Percentiles rank a stretch among this genome's conserved stretches.
phyloP scores from a whole-genome alignment of 1,140 invertebrate species.

The Drosophila santomea region DNA sequence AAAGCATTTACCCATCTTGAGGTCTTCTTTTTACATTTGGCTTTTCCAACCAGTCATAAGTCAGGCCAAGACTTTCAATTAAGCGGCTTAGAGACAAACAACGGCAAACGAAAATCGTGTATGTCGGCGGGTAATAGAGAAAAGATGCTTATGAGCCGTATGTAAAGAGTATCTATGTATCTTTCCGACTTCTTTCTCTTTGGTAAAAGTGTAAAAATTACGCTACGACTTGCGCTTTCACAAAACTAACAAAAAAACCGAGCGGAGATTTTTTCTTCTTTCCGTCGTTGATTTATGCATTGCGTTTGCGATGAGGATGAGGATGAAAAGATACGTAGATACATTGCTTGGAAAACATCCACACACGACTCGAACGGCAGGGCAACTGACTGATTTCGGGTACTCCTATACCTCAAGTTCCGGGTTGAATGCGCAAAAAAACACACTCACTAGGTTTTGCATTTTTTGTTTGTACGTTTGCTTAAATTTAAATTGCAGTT shows the following conservation, averaged over 20 bases:
- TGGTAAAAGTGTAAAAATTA: slow-evolving; percentile 80
- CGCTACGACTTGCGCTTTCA: slow-evolving; percentile 75
- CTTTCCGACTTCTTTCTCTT: slow-evolving; percentile 41
- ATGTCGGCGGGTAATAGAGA: slow-evolving; percentile 56
- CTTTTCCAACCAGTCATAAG: slow-evolving; percentile 70
- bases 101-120: slow-evolving; percentile 39
- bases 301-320: slow-evolving; percentile 30
- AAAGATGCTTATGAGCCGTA: slow-evolving; percentile 67
- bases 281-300: slow-evolving; percentile 54
- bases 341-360: slow-evolving; percentile 31
- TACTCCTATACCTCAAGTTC: slow-evolving; percentile 46
- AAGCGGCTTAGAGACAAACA: slow-evolving; percentile 73
- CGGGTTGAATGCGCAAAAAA: slow-evolving; percentile 68
- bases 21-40: slow-evolving; percentile 32
- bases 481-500: slow-evolving; percentile 52
- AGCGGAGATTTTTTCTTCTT: slow-evolving; percentile 44
- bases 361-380: slow-evolving; percentile 16
- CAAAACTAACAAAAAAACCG: slow-evolving; percentile 52
- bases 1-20: slow-evolving; percentile 25
- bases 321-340: slow-evolving; percentile 31
- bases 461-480: slow-evolving; percentile 1
- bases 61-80: slow-evolving; percentile 81
- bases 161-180: slow-evolving; percentile 50
- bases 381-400: slow-evolving; percentile 30
- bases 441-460: slow-evolving; percentile 8